Percentiles rank a stretch among this genome's conserved stretches.
These are phyloP conservation scores for Balearica regulorum DNA, from an alignment of 2,797 vertebrate genomes.

Conservation along the genomic window DNA sequence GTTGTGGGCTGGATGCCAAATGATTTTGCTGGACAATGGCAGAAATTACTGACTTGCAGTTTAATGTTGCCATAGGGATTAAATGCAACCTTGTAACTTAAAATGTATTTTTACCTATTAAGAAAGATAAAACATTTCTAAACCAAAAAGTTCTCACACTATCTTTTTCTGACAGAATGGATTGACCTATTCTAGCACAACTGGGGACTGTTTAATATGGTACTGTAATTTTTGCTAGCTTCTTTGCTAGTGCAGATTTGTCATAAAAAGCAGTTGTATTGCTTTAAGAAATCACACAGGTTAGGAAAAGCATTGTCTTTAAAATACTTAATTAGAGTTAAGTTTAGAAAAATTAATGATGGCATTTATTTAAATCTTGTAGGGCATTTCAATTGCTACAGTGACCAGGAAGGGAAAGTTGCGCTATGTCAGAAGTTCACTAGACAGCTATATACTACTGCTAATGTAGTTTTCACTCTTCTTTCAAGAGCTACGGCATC, in stretches of 20 bases:
- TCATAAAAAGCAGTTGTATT: background rate
- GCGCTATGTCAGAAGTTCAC: fast-evolving
- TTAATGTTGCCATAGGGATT: background rate
- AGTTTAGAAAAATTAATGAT: background rate
- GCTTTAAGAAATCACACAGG: background rate
- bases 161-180: background rate
- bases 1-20: background rate
- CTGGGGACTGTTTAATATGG: background rate
- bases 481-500: background rate
- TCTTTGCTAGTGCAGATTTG: background rate
- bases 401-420: background rate
- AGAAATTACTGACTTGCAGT: background rate
- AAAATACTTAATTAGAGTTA: background rate
- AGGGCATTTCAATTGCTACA: background rate
- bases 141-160: background rate
- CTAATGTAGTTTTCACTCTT: background rate
- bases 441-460: background rate
- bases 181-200: background rate
- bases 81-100: background rate
- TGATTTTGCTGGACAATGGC: background rate
- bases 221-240: background rate
- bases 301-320: background rate
- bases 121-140: background rate
- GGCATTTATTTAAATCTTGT: background rate
- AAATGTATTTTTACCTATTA: background rate